Conservation (phyloP, 2,797 vertebrate genomes). For the Eospalax fontanierii region DNA sequence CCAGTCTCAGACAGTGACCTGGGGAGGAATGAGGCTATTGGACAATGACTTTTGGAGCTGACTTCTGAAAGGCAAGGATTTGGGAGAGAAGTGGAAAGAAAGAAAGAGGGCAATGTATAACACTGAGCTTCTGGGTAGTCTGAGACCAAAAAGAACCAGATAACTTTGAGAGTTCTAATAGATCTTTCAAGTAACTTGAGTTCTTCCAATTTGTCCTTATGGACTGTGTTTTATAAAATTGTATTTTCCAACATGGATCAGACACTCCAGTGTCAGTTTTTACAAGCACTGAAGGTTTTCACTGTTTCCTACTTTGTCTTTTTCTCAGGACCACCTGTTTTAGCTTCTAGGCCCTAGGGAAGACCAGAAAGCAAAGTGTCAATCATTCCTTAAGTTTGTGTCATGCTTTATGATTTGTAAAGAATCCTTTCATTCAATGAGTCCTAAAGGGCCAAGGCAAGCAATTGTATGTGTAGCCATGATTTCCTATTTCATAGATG, state of each 20-base stretch:
- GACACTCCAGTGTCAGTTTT: neutral
- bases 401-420: constrained; percentile 39
- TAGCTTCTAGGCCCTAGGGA: neutral
- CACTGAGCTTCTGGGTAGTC: neutral
- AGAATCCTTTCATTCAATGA: constrained; percentile 8
- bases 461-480: neutral
- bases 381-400: constrained; percentile 33
- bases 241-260: neutral
- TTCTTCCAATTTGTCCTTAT: neutral
- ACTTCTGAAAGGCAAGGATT: neutral
- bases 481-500: constrained; percentile 43
- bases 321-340: constrained; percentile 43
- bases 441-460: constrained; percentile 35
- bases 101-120: neutral
- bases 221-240: neutral
- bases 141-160: constrained; percentile 24
- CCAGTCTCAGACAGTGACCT: neutral
- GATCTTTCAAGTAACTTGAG: constrained; percentile 7
- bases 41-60: constrained; percentile 41
- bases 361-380: constrained; percentile 20
- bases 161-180: constrained; percentile 15
- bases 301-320: constrained; percentile 30
- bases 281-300: neutral
- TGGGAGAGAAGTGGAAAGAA: neutral
- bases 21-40: constrained; percentile 11